phyloP scores from a whole-genome alignment of 2,888 invertebrate genomes.

The Drosophila bunnanda region DNA sequence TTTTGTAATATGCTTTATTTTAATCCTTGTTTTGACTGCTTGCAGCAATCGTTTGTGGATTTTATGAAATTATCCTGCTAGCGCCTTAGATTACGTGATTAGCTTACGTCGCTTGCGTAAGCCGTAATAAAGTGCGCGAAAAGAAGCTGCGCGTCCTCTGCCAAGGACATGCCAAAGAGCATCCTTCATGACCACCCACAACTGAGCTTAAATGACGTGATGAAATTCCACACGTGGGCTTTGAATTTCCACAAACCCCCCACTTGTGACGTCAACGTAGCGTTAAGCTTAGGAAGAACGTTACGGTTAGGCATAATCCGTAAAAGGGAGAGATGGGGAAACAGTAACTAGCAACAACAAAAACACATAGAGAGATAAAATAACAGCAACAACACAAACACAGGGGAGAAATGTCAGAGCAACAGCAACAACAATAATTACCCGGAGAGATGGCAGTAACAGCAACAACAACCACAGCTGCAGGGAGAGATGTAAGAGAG shows the following conservation, averaged over 20 bases:
- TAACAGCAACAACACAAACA: slow-evolving; percentile 14
- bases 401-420: slow-evolving; percentile 36
- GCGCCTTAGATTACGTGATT: slow-evolving; percentile 19
- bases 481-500: slow-evolving; percentile 23
- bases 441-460: no score
- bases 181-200: slow-evolving; percentile 46
- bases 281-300: slow-evolving; percentile 20
- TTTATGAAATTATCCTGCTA: slow-evolving; percentile 18
- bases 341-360: slow-evolving; percentile 1
- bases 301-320: slow-evolving; percentile 27
- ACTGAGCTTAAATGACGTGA: slow-evolving; percentile 22
- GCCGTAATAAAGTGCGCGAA: slow-evolving; percentile 52
- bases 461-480: slow-evolving; percentile 22
- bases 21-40: background rate
- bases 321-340: slow-evolving; percentile 2
- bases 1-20: background rate
- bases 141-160: slow-evolving; percentile 58
- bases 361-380: background rate
- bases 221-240: slow-evolving; percentile 22
- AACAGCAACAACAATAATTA: slow-evolving; percentile 10
- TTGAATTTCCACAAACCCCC: slow-evolving; percentile 17
- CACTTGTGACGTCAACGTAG: slow-evolving; percentile 53
- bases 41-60: background rate
- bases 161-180: slow-evolving; percentile 65
- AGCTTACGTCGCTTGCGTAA: slow-evolving; percentile 65